A percentile compares a stretch with the other conserved stretches of the same genome.
phyloP scores from a whole-genome alignment of 2,888 invertebrate species.

The Trisateles emortualis region DNA sequence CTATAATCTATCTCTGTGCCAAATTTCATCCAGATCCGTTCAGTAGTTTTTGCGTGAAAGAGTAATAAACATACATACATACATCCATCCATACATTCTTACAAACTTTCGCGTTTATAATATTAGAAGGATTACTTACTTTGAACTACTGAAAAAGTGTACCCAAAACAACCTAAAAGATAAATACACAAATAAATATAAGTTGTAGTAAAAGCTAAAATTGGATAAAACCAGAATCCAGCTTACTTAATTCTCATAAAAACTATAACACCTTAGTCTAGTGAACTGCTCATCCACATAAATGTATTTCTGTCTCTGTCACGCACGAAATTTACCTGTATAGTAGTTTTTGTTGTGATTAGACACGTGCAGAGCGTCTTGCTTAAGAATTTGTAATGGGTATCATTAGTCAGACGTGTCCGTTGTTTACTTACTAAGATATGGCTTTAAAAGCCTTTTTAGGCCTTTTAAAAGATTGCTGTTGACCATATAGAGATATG shows the following conservation, averaged over 20 bases:
- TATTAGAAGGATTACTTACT: too few species aligned
- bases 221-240: too few species aligned
- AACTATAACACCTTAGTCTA: not conserved
- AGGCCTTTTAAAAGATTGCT: not conserved
- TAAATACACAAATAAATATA: too few species aligned
- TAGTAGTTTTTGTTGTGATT: slow-evolving; percentile 22
- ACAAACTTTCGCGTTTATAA: too few species aligned
- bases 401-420: slow-evolving; percentile 13
- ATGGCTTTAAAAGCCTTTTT: not conserved
- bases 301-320: not conserved
- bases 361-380: not conserved
- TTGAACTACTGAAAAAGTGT: too few species aligned
- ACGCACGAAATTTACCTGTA: slow-evolving; percentile 18
- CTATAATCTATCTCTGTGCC: too few species aligned
- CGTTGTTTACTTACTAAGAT: not conserved
- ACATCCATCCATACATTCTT: too few species aligned
- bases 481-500: not conserved
- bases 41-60: too few species aligned
- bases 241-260: not conserved
- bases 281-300: not conserved
- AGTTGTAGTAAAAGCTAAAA: too few species aligned
- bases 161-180: too few species aligned
- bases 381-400: slow-evolving; percentile 3
- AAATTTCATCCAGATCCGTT: too few species aligned
- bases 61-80: too few species aligned